These are phyloP conservation scores for Holcopasites calliopsidis DNA, from an alignment of 1,140 invertebrate genomes.

Conservation along the genomic window DNA sequence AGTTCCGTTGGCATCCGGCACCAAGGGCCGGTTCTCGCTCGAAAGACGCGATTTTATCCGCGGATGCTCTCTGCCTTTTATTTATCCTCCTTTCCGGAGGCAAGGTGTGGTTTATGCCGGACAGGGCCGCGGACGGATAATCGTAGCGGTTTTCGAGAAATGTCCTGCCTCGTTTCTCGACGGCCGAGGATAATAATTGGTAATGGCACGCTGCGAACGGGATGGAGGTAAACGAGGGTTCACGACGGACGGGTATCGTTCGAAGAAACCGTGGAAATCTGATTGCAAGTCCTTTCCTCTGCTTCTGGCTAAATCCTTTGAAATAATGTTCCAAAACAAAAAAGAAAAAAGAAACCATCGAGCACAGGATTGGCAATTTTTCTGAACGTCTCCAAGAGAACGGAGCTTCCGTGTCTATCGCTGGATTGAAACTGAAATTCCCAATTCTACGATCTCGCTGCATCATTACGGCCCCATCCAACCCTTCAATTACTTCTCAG, in stretches of 20 bases:
- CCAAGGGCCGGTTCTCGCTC: neutral
- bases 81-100: constrained; percentile 38
- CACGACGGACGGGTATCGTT: constrained; percentile 10
- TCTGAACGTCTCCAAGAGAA: neutral
- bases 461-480: too few relatives aligned
- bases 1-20: neutral
- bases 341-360: constrained; percentile 1
- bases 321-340: neutral
- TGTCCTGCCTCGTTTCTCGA: constrained; percentile 36
- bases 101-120: constrained; percentile 44
- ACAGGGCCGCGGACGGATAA: constrained; percentile 30
- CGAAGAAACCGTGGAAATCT: constrained; percentile 38
- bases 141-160: constrained; percentile 36
- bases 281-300: neutral
- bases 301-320: too few relatives aligned
- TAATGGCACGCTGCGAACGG: constrained; percentile 41
- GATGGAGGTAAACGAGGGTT: constrained; percentile 47
- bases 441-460: too few relatives aligned
- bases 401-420: too few relatives aligned
- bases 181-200: constrained; percentile 60
- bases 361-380: neutral
- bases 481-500: neutral
- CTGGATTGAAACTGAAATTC: too few relatives aligned
- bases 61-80: constrained; percentile 28
- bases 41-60: constrained; percentile 49